Evolutionary conservation across 2,888 invertebrate species (phyloP).

Genomic region (Caenorhabditis becei): DNA sequence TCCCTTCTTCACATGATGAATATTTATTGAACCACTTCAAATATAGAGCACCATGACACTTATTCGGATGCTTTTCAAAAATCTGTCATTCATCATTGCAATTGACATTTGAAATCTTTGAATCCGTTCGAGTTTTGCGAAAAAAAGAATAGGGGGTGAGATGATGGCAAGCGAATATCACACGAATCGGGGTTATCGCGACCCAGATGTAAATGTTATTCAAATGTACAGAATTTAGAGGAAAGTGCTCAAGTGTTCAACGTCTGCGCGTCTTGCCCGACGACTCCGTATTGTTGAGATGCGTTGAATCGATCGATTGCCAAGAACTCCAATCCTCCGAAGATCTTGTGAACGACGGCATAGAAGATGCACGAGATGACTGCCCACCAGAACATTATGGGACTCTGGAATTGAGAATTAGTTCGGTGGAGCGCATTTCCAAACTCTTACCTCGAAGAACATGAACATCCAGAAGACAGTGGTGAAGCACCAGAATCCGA

Average conservation of each 20-base stretch:
- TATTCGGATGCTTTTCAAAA: no score
- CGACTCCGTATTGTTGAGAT: conserved; percentile 37
- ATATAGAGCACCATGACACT: no score
- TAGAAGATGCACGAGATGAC: conserved; percentile 61
- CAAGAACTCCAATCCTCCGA: conserved; percentile 77
- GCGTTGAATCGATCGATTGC: conserved; percentile 67
- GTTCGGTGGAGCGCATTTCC: no score
- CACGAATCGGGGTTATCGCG: background rate
- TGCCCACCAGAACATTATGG: conserved; percentile 66
- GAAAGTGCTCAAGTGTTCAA: conserved; percentile 24
- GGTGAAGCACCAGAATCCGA: conserved; percentile 74
- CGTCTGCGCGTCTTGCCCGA: conserved; percentile 24
- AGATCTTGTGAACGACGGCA: conserved; percentile 60
- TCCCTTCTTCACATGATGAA: no score
- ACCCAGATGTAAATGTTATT: no score
- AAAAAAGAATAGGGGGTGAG: conserved; percentile 6
- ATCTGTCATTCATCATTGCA: no score
- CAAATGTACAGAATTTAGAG: background rate
- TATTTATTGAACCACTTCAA: no score
- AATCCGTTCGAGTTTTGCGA: conserved; percentile 11
- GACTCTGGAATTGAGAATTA: conserved; percentile 27
- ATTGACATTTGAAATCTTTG: background rate
- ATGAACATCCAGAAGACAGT: conserved; percentile 75
- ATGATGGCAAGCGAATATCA: conserved; percentile 34
- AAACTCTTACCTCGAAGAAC: conserved; percentile 61